Conservation (phyloP, 2,113 vertebrate species). For the Pachypanchax playfairii region DNA sequence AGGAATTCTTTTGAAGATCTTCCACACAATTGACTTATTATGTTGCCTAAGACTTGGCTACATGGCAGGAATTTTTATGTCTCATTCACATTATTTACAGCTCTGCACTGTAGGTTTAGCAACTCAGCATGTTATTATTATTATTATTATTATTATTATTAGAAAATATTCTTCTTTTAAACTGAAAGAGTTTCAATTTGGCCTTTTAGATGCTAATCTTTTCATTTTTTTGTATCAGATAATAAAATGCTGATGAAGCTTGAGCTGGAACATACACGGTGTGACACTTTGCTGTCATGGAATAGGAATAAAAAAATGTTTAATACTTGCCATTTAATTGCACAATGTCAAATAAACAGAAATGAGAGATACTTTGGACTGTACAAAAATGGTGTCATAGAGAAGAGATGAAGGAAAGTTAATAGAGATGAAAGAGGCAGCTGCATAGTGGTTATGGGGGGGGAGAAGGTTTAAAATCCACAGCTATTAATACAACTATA, state of each 20-base stretch:
- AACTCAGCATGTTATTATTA: background rate
- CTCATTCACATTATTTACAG: background rate
- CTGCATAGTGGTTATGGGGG: slow-evolving; percentile 1
- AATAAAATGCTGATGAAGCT: too few species aligned
- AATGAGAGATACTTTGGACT: slow-evolving; percentile 21
- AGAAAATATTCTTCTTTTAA: too few species aligned
- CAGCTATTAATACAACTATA: slow-evolving; percentile 10
- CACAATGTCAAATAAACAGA: slow-evolving; percentile 31
- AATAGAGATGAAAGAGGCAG: background rate
- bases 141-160: too few species aligned
- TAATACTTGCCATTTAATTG: slow-evolving; percentile 32
- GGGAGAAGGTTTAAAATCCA: slow-evolving; percentile 24
- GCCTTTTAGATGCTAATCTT: too few species aligned
- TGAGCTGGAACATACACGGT: too few species aligned
- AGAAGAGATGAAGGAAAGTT: background rate
- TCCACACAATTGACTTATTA: background rate
- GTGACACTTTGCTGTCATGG: too few species aligned
- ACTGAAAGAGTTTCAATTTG: too few species aligned
- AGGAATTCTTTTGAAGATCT: background rate
- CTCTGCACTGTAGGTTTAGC: background rate
- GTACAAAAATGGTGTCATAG: slow-evolving; percentile 33
- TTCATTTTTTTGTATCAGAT: too few species aligned
- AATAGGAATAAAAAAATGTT: background rate
- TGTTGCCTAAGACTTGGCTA: background rate
- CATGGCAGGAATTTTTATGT: background rate